Conservation (phyloP, 1,140 invertebrate species). For the Tenebrio molitor region DNA sequence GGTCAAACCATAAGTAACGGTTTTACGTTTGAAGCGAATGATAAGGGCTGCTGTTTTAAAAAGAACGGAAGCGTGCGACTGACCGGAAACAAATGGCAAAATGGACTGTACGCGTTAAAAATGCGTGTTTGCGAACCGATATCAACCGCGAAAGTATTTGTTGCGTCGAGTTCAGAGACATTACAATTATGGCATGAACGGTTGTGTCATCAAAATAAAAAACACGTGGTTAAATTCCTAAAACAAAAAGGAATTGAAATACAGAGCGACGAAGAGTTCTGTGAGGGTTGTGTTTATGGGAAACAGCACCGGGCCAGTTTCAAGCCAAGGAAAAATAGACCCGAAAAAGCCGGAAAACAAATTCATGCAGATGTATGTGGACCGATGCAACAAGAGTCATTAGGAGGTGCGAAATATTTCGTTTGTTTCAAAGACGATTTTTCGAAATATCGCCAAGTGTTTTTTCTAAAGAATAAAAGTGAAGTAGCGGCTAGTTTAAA, state of each 20-base stretch:
- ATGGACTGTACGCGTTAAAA: slow-evolving; percentile 34
- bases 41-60: slow-evolving; percentile 24
- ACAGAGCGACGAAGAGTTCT: slow-evolving; percentile 52
- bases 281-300: slow-evolving; percentile 65
- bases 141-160: background rate
- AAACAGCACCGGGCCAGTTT: slow-evolving; percentile 64
- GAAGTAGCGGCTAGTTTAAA: slow-evolving; percentile 56
- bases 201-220: slow-evolving; percentile 65
- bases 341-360: slow-evolving; percentile 61
- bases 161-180: slow-evolving; percentile 2
- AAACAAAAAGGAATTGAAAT: slow-evolving; percentile 56
- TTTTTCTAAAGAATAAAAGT: slow-evolving; percentile 61
- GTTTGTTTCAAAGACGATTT: slow-evolving; percentile 65
- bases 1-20: slow-evolving; percentile 58
- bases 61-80: slow-evolving; percentile 8
- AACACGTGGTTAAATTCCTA: slow-evolving; percentile 61
- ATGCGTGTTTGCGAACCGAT: slow-evolving; percentile 35
- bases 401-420: slow-evolving; percentile 63
- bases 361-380: slow-evolving; percentile 68
- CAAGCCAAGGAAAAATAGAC: slow-evolving; percentile 49
- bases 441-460: slow-evolving; percentile 59
- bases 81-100: slow-evolving; percentile 8
- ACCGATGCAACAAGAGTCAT: slow-evolving; percentile 63
- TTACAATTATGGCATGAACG: slow-evolving; percentile 64
- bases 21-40: slow-evolving; percentile 50